Percentiles rank a stretch among this genome's conserved stretches.
These are phyloP conservation scores for Saturnia japonica DNA, from an alignment of 2,888 invertebrate genomes.

Conservation along the genomic window DNA sequence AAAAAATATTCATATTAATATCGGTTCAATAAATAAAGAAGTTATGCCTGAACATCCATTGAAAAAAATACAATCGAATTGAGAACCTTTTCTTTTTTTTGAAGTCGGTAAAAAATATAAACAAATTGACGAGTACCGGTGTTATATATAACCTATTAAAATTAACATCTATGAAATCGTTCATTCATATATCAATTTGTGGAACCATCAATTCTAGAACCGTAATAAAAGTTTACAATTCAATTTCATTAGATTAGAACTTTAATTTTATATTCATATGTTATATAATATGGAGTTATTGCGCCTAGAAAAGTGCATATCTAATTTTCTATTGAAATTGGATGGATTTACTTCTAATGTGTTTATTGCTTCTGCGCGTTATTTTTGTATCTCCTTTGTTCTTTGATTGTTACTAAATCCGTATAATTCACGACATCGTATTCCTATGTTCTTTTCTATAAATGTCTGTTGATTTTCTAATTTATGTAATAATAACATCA, in stretches of 20 bases:
- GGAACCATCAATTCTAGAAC: not conserved
- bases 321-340: slow-evolving; percentile 15
- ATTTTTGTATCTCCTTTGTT: slow-evolving; percentile 19
- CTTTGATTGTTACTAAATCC: slow-evolving; percentile 2
- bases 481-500: slow-evolving; percentile 13
- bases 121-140: not conserved
- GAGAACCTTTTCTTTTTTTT: too few species aligned
- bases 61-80: too few species aligned
- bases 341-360: slow-evolving; percentile 19
- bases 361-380: slow-evolving; percentile 15
- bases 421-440: slow-evolving; percentile 16
- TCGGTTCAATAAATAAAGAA: too few species aligned
- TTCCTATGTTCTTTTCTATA: not conserved
- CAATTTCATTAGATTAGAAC: slow-evolving; percentile 12
- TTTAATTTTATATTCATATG: slow-evolving; percentile 17
- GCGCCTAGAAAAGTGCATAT: slow-evolving; percentile 13
- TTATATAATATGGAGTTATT: slow-evolving; percentile 5
- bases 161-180: slow-evolving; percentile 2
- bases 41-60: too few species aligned
- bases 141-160: too few species aligned
- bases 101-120: too few species aligned
- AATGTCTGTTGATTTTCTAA: not conserved
- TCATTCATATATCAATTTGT: slow-evolving; percentile 1
- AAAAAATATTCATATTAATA: too few species aligned
- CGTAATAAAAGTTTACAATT: not conserved